Base-by-base conservation (phyloP, 2,888 invertebrate genomes). In the Eurois occulta region DNA sequence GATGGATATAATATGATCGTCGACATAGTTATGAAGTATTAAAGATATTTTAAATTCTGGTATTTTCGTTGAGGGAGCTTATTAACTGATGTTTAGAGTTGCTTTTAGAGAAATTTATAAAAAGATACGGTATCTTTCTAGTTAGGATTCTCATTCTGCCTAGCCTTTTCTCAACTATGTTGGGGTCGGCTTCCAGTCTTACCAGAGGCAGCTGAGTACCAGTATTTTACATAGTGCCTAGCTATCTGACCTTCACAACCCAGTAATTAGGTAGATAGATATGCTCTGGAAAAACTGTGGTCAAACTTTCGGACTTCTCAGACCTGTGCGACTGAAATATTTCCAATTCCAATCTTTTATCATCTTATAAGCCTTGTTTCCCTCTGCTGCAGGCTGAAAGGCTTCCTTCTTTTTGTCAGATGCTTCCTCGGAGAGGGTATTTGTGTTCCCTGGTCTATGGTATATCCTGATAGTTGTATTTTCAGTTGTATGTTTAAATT, bases 1-100 rank as follows among this genome's bases (percentile, higher is more conserved):
- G 87, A 88, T 72, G 28, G n/a, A 72, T 79, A 55, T 86, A 76
- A 69, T 48, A 52, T 28, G 1, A 77, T 46, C 43, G 38, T 52
- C 24, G 48, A 68, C 73, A 60, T 48, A 65, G 32, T 76, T 80
- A 80, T 85, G 68, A 72, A 72, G 72, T 83, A 64, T 65, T 69
- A 80, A 72, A 80, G 21, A 60, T 46, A 69, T 75, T 24, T 66
- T 55, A 67, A 28, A 62, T 73, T 70, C 46, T 78, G 6, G 32
- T 58, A n/a, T 79, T 41, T 11, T 16, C 41, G 18, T 32, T 52
- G 21, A n/a, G 11, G 38, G 18, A 48, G 64, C 16, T 43, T n/a
- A 10, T n/a, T 38, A 32, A 24, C 38, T 46, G 38, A n/a, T 78
- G 60, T 60, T 38, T 77, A 28, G 7, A 58, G 18, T 10, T 24